Evolutionary conservation across 2,888 invertebrate genomes (phyloP).

Genomic region (Lasioglossum vierecki): DNA sequence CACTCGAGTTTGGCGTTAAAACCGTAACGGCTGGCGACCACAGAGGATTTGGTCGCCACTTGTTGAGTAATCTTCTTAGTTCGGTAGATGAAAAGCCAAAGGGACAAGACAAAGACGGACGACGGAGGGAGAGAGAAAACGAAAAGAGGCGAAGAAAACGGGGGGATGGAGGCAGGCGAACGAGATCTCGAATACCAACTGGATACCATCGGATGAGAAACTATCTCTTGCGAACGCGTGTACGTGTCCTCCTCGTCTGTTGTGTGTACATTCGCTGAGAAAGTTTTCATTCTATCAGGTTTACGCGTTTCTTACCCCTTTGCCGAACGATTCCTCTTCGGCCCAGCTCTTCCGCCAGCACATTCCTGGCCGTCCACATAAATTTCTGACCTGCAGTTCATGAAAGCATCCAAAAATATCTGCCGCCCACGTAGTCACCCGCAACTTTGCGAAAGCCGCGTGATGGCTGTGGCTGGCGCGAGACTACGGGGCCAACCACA

Average conservation of each 20-base stretch:
- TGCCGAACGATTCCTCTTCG: conserved; percentile 29
- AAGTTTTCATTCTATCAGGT: conserved; percentile 47
- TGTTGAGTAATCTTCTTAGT: conserved; percentile 83
- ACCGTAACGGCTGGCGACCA: conserved; percentile 74
- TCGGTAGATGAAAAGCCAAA: conserved; percentile 74
- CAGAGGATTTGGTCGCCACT: conserved; percentile 81
- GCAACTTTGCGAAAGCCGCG: conserved; percentile 71
- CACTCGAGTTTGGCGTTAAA: conserved; percentile 70
- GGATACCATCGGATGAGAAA: conserved; percentile 45
- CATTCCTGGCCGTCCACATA: conserved; percentile 73
- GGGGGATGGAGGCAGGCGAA: not conserved
- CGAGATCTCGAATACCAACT: conserved; percentile 25
- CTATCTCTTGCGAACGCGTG: conserved; percentile 27
- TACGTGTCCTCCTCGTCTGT: not conserved
- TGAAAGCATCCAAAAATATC: conserved; percentile 78
- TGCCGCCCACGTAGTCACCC: conserved; percentile 72
- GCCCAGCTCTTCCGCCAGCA: conserved; percentile 54
- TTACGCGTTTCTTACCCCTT: conserved; percentile 46
- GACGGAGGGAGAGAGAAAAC: conserved; percentile 9
- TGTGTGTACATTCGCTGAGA: conserved; percentile 23
- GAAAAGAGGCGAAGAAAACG: conserved; percentile 10
- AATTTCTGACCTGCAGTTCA: conserved; percentile 77
- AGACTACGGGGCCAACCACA: conserved; percentile 33
- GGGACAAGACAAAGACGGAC: conserved; percentile 39
- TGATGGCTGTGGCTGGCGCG: conserved; percentile 55